phyloP scores from a whole-genome alignment of 2,113 vertebrate species.

The Cryptomyrus ogoouensis region DNA sequence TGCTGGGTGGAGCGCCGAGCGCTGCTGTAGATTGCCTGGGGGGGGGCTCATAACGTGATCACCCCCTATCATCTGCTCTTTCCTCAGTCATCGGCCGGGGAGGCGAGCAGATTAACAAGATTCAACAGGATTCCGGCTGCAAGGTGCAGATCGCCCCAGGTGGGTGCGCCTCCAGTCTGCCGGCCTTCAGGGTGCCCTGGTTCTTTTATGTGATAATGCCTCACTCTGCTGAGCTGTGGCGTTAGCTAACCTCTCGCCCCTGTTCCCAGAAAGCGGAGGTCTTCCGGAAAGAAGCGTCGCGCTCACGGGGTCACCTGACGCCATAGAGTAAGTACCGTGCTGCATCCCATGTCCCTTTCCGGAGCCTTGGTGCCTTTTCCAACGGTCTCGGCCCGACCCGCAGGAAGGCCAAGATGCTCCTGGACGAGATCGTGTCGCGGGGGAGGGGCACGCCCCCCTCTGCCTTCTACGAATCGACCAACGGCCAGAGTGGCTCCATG shows the following conservation, averaged over 20 bases:
- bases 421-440: slow-evolving; percentile 84
- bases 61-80: neutral
- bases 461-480: slow-evolving; percentile 71
- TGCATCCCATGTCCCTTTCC: too few species aligned
- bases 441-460: slow-evolving; percentile 72
- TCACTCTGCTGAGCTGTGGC: neutral
- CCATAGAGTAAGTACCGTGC: slow-evolving; percentile 70
- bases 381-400: neutral
- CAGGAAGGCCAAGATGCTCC: slow-evolving; percentile 80
- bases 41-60: neutral
- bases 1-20: neutral
- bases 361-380: neutral
- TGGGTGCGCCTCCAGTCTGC: slow-evolving; percentile 36
- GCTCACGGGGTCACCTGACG: slow-evolving; percentile 74
- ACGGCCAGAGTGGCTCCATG: slow-evolving; percentile 76
- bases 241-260: neutral
- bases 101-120: slow-evolving; percentile 92
- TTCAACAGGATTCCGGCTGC: slow-evolving; percentile 90
- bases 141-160: slow-evolving; percentile 93
- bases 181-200: neutral
- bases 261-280: slow-evolving; percentile 72
- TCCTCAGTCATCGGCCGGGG: slow-evolving; percentile 81
- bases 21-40: neutral
- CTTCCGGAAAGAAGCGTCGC: slow-evolving; percentile 78
- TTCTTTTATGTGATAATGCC: neutral